These are phyloP conservation scores for Gallinago solitaria DNA, from an alignment of 2,797 vertebrate species.

Conservation along the genomic window DNA sequence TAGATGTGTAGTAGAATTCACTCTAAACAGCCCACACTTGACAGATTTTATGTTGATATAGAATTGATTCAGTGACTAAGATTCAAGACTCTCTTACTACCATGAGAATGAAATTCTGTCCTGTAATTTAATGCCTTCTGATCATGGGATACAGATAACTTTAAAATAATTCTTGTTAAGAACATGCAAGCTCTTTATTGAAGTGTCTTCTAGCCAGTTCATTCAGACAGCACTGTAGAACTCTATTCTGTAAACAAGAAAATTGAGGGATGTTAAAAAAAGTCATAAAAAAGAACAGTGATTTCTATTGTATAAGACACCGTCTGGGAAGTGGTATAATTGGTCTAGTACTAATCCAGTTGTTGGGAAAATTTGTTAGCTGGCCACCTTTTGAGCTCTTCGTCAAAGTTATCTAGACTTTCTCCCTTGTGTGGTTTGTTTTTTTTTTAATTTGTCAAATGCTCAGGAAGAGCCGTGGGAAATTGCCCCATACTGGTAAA, in stretches of 20 bases:
- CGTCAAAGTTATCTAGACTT: background rate
- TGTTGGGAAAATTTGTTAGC: background rate
- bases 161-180: background rate
- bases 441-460: background rate
- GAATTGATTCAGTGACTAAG: constrained; percentile 2
- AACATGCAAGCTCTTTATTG: background rate
- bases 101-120: background rate
- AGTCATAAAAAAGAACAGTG: background rate
- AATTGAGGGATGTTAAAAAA: background rate
- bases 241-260: background rate
- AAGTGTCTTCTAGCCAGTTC: background rate
- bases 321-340: background rate
- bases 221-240: background rate
- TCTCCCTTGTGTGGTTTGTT: background rate
- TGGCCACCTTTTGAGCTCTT: background rate
- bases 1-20: constrained; percentile 41
- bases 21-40: constrained; percentile 49
- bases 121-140: background rate
- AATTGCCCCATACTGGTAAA: background rate
- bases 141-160: background rate
- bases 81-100: background rate
- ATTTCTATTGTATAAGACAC: background rate
- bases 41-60: constrained; percentile 39
- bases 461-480: background rate
- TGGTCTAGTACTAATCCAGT: background rate